Evolutionary conservation across 2,888 invertebrate species (phyloP).

Genomic region (Lasioglossum oenotherae): DNA sequence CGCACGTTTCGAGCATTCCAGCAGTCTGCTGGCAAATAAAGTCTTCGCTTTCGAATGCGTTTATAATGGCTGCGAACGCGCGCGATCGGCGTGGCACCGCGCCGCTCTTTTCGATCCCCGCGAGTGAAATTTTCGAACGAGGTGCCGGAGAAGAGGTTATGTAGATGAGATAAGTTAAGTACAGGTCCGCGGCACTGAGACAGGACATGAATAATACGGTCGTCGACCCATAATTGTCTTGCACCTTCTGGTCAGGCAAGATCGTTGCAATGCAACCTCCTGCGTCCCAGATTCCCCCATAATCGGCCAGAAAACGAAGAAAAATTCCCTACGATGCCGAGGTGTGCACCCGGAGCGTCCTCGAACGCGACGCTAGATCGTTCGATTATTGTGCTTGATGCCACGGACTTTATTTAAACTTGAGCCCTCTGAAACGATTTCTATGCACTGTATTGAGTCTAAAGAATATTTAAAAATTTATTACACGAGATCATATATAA

Average conservation of each 20-base stretch:
- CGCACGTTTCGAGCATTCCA: constrained; percentile 16
- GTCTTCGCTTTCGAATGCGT: constrained; percentile 41
- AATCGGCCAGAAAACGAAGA: constrained; percentile 61
- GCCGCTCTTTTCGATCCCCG: constrained; percentile 52
- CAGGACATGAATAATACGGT: constrained; percentile 77
- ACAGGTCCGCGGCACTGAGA: constrained; percentile 74
- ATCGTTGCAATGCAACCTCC: constrained; percentile 69
- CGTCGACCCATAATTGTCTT: constrained; percentile 78
- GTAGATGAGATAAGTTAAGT: constrained; percentile 79
- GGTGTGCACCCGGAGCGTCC: background rate
- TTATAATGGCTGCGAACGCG: constrained; percentile 20
- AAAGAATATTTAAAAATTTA: background rate
- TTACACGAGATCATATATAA: background rate
- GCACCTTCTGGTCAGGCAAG: constrained; percentile 75
- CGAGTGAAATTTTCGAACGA: constrained; percentile 65
- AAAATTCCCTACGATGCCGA: constrained; percentile 43
- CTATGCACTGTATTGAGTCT: background rate
- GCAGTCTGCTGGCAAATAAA: constrained; percentile 27
- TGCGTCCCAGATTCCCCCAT: constrained; percentile 69
- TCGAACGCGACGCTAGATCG: constrained; percentile 1
- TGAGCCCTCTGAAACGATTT: background rate
- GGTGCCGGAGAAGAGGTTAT: constrained; percentile 71
- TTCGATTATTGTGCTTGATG: background rate
- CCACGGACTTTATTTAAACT: background rate
- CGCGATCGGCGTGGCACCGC: background rate